Evolutionary conservation across 2,113 vertebrate genomes (phyloP).

Genomic region (Cyphomyrus discorhynchus): DNA sequence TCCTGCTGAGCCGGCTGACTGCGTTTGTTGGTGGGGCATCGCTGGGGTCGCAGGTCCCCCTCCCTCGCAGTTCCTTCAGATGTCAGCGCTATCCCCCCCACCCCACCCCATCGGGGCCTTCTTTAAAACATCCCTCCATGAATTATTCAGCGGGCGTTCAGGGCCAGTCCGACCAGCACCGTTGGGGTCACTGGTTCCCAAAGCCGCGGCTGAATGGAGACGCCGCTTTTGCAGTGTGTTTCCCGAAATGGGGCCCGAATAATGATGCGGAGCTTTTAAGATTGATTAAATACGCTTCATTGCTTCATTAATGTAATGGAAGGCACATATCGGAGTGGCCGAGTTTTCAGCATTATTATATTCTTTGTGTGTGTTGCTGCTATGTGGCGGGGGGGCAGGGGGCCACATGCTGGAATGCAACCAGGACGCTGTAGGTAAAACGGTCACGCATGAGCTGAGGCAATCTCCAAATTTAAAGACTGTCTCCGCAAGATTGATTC

Average conservation of each 20-base stretch:
- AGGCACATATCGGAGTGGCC: slow-evolving; percentile 18
- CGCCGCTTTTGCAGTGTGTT: slow-evolving; percentile 21
- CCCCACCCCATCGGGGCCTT: slow-evolving; percentile 14
- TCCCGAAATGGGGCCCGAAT: slow-evolving; percentile 31
- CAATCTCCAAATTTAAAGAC: slow-evolving; percentile 51
- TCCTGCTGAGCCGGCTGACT: slow-evolving; percentile 50
- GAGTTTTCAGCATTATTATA: slow-evolving; percentile 28
- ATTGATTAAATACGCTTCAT: slow-evolving; percentile 36
- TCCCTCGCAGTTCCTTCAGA: slow-evolving; percentile 36
- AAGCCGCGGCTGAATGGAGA: slow-evolving; percentile 20
- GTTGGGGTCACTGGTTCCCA: slow-evolving; percentile 41
- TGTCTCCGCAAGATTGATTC: slow-evolving; percentile 44
- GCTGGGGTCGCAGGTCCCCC: slow-evolving; percentile 46
- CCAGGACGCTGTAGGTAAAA: slow-evolving; percentile 30
- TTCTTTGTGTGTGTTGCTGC: slow-evolving; percentile 16
- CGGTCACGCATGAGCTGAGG: slow-evolving; percentile 44
- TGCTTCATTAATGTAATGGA: slow-evolving; percentile 36
- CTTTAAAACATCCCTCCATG: slow-evolving; percentile 33
- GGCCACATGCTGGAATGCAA: slow-evolving; percentile 16
- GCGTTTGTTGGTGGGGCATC: slow-evolving; percentile 42
- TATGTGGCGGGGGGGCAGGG: not conserved
- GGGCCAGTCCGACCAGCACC: slow-evolving; percentile 14
- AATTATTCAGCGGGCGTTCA: slow-evolving; percentile 52
- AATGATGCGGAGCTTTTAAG: slow-evolving; percentile 35
- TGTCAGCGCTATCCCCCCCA: slow-evolving; percentile 35